These are phyloP conservation scores for Stratiomys singularior DNA, from an alignment of 2,888 invertebrate species.

Conservation along the genomic window DNA sequence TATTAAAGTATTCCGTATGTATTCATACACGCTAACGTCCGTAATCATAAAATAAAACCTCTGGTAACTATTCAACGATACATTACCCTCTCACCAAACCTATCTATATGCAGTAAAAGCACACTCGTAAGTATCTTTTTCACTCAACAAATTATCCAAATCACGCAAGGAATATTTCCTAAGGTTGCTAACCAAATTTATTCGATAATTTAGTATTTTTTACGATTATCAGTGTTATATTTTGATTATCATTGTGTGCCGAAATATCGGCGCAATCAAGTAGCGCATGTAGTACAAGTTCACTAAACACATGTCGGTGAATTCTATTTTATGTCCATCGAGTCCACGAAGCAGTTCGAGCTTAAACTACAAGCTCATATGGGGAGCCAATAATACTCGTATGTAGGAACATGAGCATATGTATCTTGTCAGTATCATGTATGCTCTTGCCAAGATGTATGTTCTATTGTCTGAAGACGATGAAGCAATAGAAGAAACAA, in stretches of 20 bases:
- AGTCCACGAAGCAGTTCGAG: neutral
- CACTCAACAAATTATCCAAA: conserved; percentile 6
- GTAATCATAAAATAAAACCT: no score
- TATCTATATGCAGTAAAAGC: no score
- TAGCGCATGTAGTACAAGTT: conserved; percentile 1
- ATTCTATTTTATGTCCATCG: neutral
- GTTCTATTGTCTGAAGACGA: neutral
- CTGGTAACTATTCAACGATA: no score
- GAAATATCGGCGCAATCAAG: neutral
- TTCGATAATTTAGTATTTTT: conserved; percentile 28
- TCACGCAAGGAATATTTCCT: conserved; percentile 10
- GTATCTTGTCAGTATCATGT: neutral
- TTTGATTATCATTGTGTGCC: conserved; percentile 30
- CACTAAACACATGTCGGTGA: neutral
- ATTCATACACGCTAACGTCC: no score
- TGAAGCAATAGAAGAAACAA: neutral
- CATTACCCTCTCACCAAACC: no score
- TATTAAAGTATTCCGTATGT: no score
- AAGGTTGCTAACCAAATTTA: conserved; percentile 28
- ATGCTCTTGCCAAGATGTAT: neutral
- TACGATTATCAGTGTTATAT: conserved; percentile 37
- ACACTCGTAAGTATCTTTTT: neutral
- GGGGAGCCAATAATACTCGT: neutral
- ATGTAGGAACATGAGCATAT: neutral
- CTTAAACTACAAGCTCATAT: neutral